phyloP scores from a whole-genome alignment of 2,888 invertebrate species.

The Synanthedon vespiformis region DNA sequence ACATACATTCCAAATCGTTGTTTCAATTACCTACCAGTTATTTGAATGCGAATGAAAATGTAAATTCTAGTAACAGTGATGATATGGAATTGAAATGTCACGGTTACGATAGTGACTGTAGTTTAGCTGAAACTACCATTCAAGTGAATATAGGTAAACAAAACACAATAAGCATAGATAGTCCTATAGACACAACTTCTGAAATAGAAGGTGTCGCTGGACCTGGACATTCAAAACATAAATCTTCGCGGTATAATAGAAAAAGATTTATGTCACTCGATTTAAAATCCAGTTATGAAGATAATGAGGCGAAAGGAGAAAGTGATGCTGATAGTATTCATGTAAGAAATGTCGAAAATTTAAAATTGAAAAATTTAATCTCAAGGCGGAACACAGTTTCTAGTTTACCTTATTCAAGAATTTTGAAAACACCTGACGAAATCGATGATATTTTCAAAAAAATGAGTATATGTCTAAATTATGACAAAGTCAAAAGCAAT shows the following conservation, averaged over 20 bases:
- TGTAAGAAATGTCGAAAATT: not conserved
- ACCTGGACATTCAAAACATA: not conserved
- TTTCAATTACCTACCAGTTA: not conserved
- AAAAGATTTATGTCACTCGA: conserved; percentile 43
- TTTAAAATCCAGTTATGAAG: conserved; percentile 34
- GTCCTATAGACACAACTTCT: not conserved
- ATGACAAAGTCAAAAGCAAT: conserved; percentile 5
- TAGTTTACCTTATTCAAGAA: not conserved
- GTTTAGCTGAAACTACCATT: conserved; percentile 64
- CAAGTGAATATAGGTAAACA: conserved; percentile 51
- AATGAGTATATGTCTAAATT: conserved; percentile 24
- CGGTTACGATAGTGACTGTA: conserved; percentile 66
- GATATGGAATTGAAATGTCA: conserved; percentile 32
- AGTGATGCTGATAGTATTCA: not conserved
- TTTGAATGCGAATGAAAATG: not conserved
- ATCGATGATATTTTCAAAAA: conserved; percentile 34
- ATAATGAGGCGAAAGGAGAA: not conserved
- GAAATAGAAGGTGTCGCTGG: not conserved
- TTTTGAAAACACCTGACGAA: conserved; percentile 22
- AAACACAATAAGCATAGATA: conserved; percentile 18
- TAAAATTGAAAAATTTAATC: not conserved
- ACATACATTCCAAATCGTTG: not conserved
- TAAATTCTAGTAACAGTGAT: not conserved
- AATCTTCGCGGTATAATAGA: conserved; percentile 10
- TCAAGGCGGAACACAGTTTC: not conserved